Conservation (phyloP, 2,797 vertebrate species). For the Pristis pectinata region DNA sequence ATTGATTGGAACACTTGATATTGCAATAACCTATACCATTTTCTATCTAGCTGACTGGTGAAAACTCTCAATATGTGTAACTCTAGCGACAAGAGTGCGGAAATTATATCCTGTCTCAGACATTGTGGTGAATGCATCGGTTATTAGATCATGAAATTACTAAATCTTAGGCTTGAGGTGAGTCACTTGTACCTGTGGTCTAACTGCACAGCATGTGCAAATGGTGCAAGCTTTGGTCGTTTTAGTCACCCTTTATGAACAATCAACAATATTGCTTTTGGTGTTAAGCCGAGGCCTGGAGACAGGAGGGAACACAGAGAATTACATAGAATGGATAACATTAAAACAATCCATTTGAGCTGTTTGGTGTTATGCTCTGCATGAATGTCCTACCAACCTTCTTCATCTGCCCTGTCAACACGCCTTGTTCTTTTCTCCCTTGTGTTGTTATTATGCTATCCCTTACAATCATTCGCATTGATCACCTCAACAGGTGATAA, state of each 20-base stretch:
- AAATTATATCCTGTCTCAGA: constrained; percentile 12
- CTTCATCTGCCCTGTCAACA: neutral
- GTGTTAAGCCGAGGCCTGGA: neutral
- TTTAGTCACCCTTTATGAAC: neutral
- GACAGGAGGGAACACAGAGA: neutral
- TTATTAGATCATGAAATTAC: neutral
- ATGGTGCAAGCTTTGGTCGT: neutral
- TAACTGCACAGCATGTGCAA: neutral
- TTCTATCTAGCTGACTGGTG: neutral
- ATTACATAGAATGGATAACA: neutral
- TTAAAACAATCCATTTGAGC: neutral
- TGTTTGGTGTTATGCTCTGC: neutral
- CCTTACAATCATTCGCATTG: neutral
- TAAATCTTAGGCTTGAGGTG: neutral
- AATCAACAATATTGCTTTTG: neutral
- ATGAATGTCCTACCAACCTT: neutral
- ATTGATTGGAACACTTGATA: neutral
- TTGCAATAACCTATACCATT: neutral
- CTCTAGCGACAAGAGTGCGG: neutral
- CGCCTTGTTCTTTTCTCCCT: neutral
- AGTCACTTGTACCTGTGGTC: constrained; percentile 2
- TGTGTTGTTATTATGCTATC: neutral
- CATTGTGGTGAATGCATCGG: neutral
- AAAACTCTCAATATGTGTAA: neutral
- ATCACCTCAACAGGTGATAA: neutral